Base-by-base conservation (phyloP, 2,797 vertebrate species). In the Alcedo atthis region DNA sequence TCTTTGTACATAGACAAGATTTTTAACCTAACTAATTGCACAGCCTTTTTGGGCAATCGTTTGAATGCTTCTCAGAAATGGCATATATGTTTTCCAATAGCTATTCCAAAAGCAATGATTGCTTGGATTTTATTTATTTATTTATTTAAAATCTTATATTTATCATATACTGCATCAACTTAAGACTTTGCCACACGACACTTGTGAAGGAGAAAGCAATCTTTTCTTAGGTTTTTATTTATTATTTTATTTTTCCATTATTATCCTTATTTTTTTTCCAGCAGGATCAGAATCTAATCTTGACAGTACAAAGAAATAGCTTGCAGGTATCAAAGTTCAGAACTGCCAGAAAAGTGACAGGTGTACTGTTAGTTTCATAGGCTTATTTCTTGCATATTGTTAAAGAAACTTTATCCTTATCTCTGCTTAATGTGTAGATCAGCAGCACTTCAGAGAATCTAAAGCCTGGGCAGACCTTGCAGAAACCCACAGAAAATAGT, bases 381-480 rank as follows among this genome's bases (percentile, higher is more conserved):
- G 28, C 6, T 79, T 92, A 57, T 76, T 94, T 90, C 32, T 37
- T 67, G 40, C 28, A 57, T 45, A 15, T 64, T 85, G 37, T 88
- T 88, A 63, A 58, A 88, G 70, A 73, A 92, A 79, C 33, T 75
- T 85, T 24, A 78, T 75, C 54, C 45, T 85, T 70, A 37, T 49
- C 40, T 49, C 62, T 91, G 30, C 37, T 55, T 75, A 26, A 79
- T 48, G 54, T 64, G 22, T 49, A 81, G 57, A 70, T 77, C 48
- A 89, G 55, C 55, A 79, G 10, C 32, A 59, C 75, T 71, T 78
- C 78, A 79, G 86, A 88, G 86, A 86, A 89, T 32, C 58, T 92
- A 67, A 79, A 55, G 49, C 26, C 37, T 54, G 35, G 70, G 86
- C 67, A 76, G 77, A 73, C 32, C 57, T 73, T 77, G 42, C 55